phyloP scores from a whole-genome alignment of 1,140 invertebrate species.

The Holcopasites calliopsidis region DNA sequence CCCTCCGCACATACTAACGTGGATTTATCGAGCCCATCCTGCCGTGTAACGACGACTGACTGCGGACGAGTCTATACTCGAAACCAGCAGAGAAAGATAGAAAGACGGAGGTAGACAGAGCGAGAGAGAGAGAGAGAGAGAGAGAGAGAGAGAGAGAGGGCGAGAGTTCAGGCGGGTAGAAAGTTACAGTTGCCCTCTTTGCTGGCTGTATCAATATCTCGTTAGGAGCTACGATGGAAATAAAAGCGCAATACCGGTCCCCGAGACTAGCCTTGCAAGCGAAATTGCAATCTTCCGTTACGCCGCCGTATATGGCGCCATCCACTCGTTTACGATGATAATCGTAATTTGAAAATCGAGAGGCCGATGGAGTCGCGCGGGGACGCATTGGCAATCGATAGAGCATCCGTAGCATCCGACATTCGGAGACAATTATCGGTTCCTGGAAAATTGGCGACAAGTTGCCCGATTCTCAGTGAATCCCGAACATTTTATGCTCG shows the following conservation, averaged over 20 bases:
- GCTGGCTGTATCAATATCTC: conserved; percentile 67
- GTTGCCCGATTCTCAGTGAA: conserved; percentile 17
- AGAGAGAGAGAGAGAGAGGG: not conserved
- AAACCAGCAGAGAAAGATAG: too few relatives aligned
- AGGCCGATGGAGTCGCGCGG: not conserved
- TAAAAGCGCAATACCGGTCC: conserved; percentile 45
- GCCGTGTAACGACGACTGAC: conserved; percentile 58
- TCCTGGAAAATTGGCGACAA: conserved; percentile 18
- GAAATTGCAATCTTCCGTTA: conserved; percentile 42
- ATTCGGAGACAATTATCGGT: conserved; percentile 9
- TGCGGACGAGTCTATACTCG: conserved; percentile 51
- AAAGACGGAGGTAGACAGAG: not conserved
- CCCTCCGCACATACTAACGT: conserved; percentile 67
- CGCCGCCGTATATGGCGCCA: not conserved
- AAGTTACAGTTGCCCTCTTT: conserved; percentile 48
- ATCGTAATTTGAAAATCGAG: conserved; percentile 27
- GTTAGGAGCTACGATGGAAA: conserved; percentile 60
- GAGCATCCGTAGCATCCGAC: too few relatives aligned
- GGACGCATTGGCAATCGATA: conserved; percentile 29
- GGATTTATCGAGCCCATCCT: conserved; percentile 63
- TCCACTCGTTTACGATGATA: conserved; percentile 17
- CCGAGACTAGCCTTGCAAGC: conserved; percentile 20
- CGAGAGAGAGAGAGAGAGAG: not conserved
- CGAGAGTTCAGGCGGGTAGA: not conserved
- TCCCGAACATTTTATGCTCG: conserved; percentile 8